Evolutionary conservation across 2,113 vertebrate genomes (phyloP), one percentile per base, ranked within the genome.

Genomic region (Plestiodon gilberti): DNA sequence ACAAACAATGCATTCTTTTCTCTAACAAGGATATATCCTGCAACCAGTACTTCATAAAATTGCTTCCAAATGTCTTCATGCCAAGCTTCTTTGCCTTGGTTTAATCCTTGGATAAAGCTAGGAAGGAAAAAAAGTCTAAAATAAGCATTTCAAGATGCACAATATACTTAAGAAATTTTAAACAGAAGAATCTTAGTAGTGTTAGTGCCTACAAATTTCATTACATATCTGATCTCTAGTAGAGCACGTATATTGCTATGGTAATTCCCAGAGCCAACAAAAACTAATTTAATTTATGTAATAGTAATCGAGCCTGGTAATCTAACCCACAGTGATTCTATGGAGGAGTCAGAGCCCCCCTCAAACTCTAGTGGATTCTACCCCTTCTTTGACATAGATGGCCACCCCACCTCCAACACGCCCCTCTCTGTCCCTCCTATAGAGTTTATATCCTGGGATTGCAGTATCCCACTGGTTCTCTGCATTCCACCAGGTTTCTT

Each of bases 91-190:
- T 89, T 99, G 98, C 93, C 98, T 96, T 82, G 97, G 98, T 94
- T 99, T 99, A 96, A 99, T 99, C 95, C 99, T 97, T 7, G 98
- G 99, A 88, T 99, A 99, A 5, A 99, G 96, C 99, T 99, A 95
- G 75, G 95, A 77, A 88, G n/a, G 1, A 94, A 40, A 87, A 92
- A 57, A n/a, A 84, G 84, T 82, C 79, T 89, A 28, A 85, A 88
- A 43, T 13, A 90, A 85, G 48, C 40, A 88, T 83, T 74, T 81
- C 23, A 74, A 75, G 13, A 61, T 2, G 43, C 59, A 83, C 23
- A 78, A 59, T 22, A 86, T 86, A 11, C 38, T 43, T 30, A 74
- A 83, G 35, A 55, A 55, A 67, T 38, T 6, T 15, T 25, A 17
- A 35, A 64, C 64, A 20, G 52, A 75, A 13, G 81, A 23, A n/a